Evolutionary conservation across 2,113 vertebrate genomes (phyloP).

Genomic region (Crotalus horridus): DNA sequence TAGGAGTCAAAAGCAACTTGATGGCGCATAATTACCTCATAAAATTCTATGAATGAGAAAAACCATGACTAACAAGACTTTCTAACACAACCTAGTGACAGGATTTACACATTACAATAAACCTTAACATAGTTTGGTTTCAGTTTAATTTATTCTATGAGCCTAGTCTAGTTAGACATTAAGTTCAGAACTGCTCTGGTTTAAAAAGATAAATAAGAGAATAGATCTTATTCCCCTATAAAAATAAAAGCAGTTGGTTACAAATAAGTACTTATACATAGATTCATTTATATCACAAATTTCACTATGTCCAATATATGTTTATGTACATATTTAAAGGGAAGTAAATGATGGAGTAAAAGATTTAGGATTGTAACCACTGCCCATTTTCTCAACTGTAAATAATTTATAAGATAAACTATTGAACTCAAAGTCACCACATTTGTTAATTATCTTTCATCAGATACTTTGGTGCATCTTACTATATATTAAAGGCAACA

Average conservation of each 20-base stretch:
- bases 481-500: neutral
- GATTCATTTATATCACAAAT: neutral
- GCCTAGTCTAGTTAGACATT: neutral
- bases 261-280: neutral
- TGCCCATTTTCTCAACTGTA: neutral
- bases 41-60: neutral
- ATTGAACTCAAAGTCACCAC: neutral
- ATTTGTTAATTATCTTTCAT: neutral
- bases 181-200: neutral
- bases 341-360: neutral
- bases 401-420: neutral
- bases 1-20: neutral
- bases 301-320: neutral
- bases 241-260: neutral
- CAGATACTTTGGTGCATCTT: neutral
- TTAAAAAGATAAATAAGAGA: neutral
- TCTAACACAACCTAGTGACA: neutral
- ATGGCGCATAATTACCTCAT: neutral
- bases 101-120: neutral
- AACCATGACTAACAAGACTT: neutral
- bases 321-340: neutral
- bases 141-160: neutral
- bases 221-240: neutral
- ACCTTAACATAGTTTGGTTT: neutral
- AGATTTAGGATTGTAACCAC: neutral